Evolutionary conservation across 1,140 invertebrate genomes (phyloP).

Genomic region (Plodia interpunctella): DNA sequence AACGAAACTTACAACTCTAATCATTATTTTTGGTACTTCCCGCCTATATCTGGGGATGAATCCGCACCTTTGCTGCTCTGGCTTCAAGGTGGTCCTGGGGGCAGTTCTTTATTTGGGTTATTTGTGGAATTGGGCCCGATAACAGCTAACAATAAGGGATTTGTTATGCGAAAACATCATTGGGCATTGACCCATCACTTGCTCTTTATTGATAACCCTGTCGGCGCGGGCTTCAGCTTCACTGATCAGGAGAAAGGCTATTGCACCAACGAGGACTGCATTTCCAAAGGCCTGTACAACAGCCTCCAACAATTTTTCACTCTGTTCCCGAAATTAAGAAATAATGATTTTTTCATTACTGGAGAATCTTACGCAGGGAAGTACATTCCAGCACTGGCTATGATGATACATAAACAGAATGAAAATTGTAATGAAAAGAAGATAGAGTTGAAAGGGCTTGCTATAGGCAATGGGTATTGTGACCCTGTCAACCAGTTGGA

Average conservation of each 20-base stretch:
- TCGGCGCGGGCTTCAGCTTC: constrained; percentile 87
- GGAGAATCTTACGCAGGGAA: constrained; percentile 93
- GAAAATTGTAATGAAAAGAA: constrained; percentile 60
- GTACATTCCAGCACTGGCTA: constrained; percentile 85
- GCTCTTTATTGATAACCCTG: constrained; percentile 91
- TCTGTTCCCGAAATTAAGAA: constrained; percentile 82
- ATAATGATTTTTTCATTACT: constrained; percentile 84
- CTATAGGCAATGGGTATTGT: constrained; percentile 82
- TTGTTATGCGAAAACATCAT: constrained; percentile 78
- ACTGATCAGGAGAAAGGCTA: constrained; percentile 80
- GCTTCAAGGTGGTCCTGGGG: constrained; percentile 87
- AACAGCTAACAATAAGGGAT: constrained; percentile 47
- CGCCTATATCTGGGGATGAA: constrained; percentile 71
- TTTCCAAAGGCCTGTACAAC: constrained; percentile 80
- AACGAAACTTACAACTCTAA: constrained; percentile 82
- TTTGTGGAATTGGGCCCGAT: constrained; percentile 79
- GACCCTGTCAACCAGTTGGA: constrained; percentile 81
- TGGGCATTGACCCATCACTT: constrained; percentile 86
- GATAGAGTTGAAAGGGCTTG: constrained; percentile 82
- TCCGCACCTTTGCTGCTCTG: constrained; percentile 82
- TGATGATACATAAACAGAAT: constrained; percentile 85
- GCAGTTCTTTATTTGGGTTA: constrained; percentile 75
- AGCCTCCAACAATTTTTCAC: constrained; percentile 83
- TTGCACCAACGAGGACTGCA: constrained; percentile 79
- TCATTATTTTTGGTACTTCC: constrained; percentile 89